Base-by-base conservation (phyloP, 2,113 vertebrate species). In the Labeo rohita region DNA sequence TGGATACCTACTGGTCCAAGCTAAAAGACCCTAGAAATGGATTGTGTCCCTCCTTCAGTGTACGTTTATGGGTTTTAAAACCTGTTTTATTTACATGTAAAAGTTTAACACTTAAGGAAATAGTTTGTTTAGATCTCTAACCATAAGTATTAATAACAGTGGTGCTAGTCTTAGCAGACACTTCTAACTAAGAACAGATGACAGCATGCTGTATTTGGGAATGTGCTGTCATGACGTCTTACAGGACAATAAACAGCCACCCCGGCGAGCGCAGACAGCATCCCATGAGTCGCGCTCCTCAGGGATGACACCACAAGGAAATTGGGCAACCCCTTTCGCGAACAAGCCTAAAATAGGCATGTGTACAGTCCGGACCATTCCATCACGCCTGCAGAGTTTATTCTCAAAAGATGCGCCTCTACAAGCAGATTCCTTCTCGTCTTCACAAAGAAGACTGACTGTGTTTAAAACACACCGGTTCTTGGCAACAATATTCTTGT, bases 321-420 rank as follows among this genome's bases (percentile, higher is more conserved):
- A 52, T 88, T 80, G 89, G 90, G 80, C 82, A 86, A 90, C 72
- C 85, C 80, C 81, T 0, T 72, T 54, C 65, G 74, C n/a, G 85
- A 90, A 56, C 80, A 94, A 90, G 92, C 95, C 94, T 94, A 96
- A 95, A 94, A 95, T 95, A 95, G 94, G 92, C 92, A 95, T 93
- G 90, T 92, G 89, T 61, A 91, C 90, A 83, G 65, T 50, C 61
- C 56, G 59, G 54, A 15, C 84, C 87, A 92, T 92, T 91, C 90
- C 91, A 86, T 88, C 86, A 85, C 90, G 92, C 91, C 91, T 89
- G 66, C 8, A 84, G 84, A 83, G 93, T 94, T 94, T 95, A 93
- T 89, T 89, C 91, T 93, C 85, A 36, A 75, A 82, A 88, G 78
- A 50, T 6, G 12, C 75, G 83, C 85, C 72, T 84, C 87, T 89